These are phyloP conservation scores for Tipula unca DNA, from an alignment of 2,888 invertebrate species.

Conservation along the genomic window DNA sequence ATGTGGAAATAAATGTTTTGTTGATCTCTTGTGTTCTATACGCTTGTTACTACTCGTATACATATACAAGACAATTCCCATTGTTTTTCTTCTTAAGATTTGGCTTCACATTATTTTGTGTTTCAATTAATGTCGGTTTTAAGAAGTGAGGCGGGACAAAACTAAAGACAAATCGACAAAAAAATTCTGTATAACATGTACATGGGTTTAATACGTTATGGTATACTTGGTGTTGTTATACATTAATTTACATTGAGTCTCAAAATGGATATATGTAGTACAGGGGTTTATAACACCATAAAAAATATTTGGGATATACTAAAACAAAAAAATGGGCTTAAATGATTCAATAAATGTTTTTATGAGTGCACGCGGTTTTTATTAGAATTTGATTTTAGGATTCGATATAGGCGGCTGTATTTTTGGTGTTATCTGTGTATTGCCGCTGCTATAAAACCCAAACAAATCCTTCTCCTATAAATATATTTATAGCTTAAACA, in stretches of 20 bases:
- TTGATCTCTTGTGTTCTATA: constrained; percentile 8
- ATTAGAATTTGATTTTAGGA: background rate
- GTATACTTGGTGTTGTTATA: background rate
- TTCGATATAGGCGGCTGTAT: background rate
- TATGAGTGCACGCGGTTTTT: background rate
- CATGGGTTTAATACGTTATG: background rate
- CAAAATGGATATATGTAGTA: background rate
- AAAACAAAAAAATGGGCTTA: background rate
- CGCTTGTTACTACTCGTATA: background rate
- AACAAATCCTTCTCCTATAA: background rate
- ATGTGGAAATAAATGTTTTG: background rate
- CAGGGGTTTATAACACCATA: background rate
- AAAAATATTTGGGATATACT: background rate
- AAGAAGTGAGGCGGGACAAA: background rate
- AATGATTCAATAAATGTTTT: background rate
- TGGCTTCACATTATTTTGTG: background rate
- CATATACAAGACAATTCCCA: background rate
- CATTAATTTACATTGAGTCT: background rate
- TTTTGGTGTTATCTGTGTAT: background rate
- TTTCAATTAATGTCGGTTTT: background rate
- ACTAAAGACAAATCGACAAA: background rate
- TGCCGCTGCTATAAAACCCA: background rate
- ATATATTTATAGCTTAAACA: background rate
- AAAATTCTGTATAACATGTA: background rate
- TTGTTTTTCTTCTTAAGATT: background rate